Percentiles rank a stretch among this genome's conserved stretches.
Evolutionary conservation across 30 jellyfish, hydroid and myxozoan genomes (phyloP).

Genomic region (Sanderia malayensis): DNA sequence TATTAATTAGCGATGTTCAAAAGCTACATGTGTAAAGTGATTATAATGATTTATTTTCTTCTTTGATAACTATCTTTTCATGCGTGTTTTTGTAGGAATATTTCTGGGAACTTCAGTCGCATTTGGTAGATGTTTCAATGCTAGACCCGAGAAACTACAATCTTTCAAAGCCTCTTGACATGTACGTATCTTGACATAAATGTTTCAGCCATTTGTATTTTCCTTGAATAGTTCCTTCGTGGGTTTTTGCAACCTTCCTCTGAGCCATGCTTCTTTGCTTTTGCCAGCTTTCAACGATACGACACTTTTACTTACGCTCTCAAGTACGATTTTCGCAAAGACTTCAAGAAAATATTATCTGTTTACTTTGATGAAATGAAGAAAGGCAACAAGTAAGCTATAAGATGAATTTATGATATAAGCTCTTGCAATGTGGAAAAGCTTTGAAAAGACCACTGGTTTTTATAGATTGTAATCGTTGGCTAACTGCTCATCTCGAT

Average conservation of each 20-base stretch:
- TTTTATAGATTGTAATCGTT: no score
- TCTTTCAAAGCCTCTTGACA: constrained; percentile 29
- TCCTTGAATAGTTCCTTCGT: no score
- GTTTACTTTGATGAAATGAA: constrained; percentile 57
- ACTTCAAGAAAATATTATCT: constrained; percentile 35
- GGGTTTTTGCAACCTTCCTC: background rate
- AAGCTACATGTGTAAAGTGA: no score
- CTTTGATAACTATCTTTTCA: no score
- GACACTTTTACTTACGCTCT: constrained; percentile 79
- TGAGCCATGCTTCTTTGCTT: background rate
- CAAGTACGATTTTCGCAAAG: constrained; percentile 73
- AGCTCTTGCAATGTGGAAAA: background rate
- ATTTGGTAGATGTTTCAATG: constrained; percentile 72
- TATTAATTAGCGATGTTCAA: no score
- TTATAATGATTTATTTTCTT: no score
- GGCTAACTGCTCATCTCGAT: no score
- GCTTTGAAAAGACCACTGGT: no score
- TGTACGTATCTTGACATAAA: constrained; percentile 14
- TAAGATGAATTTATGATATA: background rate
- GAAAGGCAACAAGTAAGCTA: constrained; percentile 63
- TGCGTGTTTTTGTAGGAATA: constrained; percentile 74
- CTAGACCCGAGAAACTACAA: constrained; percentile 39
- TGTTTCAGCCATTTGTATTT: background rate
- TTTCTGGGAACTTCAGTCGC: constrained; percentile 84
- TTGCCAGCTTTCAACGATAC: constrained; percentile 71